A percentile compares a stretch with the other conserved stretches of the same genome.
Conservation (phyloP, 1,140 invertebrate genomes). For the Asobara japonica region DNA sequence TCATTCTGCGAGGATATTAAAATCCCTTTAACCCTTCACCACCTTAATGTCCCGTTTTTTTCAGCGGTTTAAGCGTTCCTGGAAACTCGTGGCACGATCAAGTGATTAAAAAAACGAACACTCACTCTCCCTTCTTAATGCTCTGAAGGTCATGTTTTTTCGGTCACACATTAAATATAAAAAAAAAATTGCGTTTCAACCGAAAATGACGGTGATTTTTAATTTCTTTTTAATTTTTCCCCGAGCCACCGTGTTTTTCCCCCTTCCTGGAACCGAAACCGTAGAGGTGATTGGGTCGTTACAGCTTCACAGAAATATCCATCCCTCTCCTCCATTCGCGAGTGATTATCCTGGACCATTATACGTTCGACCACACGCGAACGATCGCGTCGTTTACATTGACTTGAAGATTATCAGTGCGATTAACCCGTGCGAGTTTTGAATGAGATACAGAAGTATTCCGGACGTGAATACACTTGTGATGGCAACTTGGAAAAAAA, state of each 20-base stretch:
- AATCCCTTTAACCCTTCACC: neutral
- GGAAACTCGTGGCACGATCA: slow-evolving; percentile 5
- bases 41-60: slow-evolving; percentile 22
- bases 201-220: slow-evolving; percentile 5
- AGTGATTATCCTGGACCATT: slow-evolving; percentile 37
- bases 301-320: slow-evolving; percentile 25
- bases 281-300: slow-evolving; percentile 1
- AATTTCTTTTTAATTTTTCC: slow-evolving; percentile 10
- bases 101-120: slow-evolving; percentile 35
- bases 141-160: slow-evolving; percentile 48
- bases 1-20: slow-evolving; percentile 9
- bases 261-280: neutral
- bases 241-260: neutral
- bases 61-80: slow-evolving; percentile 7
- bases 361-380: slow-evolving; percentile 40
- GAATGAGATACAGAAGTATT: slow-evolving; percentile 10
- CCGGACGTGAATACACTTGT: slow-evolving; percentile 32
- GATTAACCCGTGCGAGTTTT: slow-evolving; percentile 23
- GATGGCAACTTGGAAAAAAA: slow-evolving; percentile 15
- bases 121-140: slow-evolving; percentile 46
- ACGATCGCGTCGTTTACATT: slow-evolving; percentile 39
- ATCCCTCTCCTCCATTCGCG: neutral
- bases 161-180: slow-evolving; percentile 38
- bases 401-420: slow-evolving; percentile 29
- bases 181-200: slow-evolving; percentile 31